Conservation (phyloP, 2,797 vertebrate genomes). For the Epinephelus awoara region DNA sequence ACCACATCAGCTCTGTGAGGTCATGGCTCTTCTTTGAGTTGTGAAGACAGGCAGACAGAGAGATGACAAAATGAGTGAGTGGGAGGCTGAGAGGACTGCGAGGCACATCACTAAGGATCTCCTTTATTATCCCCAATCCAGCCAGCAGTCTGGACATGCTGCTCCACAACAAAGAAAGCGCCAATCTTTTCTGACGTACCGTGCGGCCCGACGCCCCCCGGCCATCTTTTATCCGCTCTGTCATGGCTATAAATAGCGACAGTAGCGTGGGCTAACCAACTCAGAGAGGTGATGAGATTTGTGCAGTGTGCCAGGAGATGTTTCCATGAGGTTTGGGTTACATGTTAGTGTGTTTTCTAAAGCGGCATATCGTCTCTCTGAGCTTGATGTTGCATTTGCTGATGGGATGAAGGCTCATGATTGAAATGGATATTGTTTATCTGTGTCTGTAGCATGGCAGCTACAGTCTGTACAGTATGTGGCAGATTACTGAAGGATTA, state of each 20-base stretch:
- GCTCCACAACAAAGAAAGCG: slow-evolving; percentile 32
- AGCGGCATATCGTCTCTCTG: background rate
- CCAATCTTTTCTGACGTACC: slow-evolving; percentile 61
- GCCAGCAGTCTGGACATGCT: slow-evolving; percentile 29
- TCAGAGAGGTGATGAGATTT: slow-evolving; percentile 15
- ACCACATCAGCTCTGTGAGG: background rate
- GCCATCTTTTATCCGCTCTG: slow-evolving; percentile 30
- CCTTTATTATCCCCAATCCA: slow-evolving; percentile 44
- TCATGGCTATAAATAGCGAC: slow-evolving; percentile 26
- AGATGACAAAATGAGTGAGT: slow-evolving; percentile 18
- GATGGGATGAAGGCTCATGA: background rate
- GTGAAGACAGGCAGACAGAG: slow-evolving; percentile 17
- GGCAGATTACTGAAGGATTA: background rate
- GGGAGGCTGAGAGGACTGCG: slow-evolving; percentile 12
- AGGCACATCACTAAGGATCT: slow-evolving; percentile 42
- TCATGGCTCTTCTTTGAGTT: background rate
- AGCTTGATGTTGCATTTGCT: background rate
- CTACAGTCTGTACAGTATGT: background rate
- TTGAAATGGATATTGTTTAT: background rate
- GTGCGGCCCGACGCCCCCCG: background rate
- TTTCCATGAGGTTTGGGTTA: slow-evolving; percentile 8
- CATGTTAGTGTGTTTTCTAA: slow-evolving; percentile 10
- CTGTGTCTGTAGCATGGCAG: background rate
- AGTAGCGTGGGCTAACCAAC: slow-evolving; percentile 25
- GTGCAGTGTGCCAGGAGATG: slow-evolving; percentile 17